Evolutionary conservation across 2,797 vertebrate genomes (phyloP).

Genomic region (Gallinago nigripennis): DNA sequence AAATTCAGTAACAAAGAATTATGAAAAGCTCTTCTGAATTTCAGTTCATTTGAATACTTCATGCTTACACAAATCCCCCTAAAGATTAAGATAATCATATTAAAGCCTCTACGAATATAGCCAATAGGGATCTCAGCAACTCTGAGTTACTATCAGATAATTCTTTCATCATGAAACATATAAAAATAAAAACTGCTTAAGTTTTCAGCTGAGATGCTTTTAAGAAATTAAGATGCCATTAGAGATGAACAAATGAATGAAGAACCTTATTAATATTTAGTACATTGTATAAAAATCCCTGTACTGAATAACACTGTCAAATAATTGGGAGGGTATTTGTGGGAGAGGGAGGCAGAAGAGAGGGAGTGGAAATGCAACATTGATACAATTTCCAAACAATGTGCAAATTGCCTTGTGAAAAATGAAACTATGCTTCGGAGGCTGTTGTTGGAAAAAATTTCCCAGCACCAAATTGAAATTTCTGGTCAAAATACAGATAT

Average conservation of each 20-base stretch:
- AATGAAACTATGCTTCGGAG: not conserved
- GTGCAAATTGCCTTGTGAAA: not conserved
- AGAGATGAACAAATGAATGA: not conserved
- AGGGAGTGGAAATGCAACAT: not conserved
- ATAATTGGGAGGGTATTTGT: not conserved
- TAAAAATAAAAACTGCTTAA: not conserved
- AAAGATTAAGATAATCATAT: not conserved
- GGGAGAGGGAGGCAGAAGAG: accelerated
- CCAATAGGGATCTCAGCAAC: not conserved
- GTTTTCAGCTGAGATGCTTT: not conserved
- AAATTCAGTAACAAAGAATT: not conserved
- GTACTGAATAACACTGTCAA: not conserved
- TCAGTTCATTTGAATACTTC: not conserved
- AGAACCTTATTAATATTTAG: not conserved
- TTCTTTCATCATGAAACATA: not conserved
- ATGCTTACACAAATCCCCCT: not conserved
- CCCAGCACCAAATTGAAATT: not conserved
- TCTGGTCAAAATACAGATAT: not conserved
- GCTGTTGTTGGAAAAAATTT: not conserved
- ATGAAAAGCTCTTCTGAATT: not conserved
- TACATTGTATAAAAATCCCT: not conserved
- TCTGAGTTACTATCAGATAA: not conserved
- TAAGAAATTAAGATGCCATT: not conserved
- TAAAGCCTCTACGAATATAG: not conserved
- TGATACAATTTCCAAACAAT: not conserved